Evolutionary conservation across 1,140 invertebrate species (phyloP).

Genomic region (Drosophila bipectinata): DNA sequence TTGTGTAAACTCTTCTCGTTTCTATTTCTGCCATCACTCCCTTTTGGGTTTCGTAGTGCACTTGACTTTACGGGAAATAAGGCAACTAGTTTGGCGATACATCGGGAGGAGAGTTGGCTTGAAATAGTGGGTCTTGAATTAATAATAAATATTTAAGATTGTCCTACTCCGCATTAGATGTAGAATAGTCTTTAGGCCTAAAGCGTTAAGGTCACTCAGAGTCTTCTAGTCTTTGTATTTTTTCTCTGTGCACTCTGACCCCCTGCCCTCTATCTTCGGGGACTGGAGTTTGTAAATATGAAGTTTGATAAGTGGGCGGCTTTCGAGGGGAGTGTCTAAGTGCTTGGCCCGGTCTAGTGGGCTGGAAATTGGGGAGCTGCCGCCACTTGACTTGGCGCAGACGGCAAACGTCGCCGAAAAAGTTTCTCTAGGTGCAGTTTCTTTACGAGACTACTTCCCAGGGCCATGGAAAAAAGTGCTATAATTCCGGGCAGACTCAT

Average conservation of each 20-base stretch:
- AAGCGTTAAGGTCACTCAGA: too few species aligned
- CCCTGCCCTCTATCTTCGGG: constrained; percentile 2
- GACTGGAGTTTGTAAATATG: constrained; percentile 69
- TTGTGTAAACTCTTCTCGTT: constrained; percentile 31
- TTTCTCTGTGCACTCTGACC: constrained; percentile 11
- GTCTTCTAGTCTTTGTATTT: constrained; percentile 1
- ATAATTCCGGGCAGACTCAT: not conserved
- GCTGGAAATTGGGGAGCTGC: not conserved
- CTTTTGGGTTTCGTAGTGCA: constrained; percentile 27
- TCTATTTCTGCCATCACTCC: not conserved
- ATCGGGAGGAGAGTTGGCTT: too few species aligned
- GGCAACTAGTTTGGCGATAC: constrained; percentile 6
- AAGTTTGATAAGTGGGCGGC: constrained; percentile 74
- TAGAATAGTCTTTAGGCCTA: not conserved
- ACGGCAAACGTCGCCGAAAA: constrained; percentile 69
- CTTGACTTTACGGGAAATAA: constrained; percentile 35
- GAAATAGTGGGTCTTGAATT: not conserved
- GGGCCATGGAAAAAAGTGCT: constrained; percentile 26
- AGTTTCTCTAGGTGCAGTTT: constrained; percentile 64
- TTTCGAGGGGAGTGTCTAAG: constrained; percentile 21
- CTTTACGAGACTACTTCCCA: constrained; percentile 58
- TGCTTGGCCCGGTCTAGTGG: constrained; percentile 38
- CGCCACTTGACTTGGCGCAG: constrained; percentile 59
- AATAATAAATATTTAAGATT: not conserved
- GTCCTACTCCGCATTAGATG: not conserved